phyloP scores from a whole-genome alignment of 2,797 vertebrate species.

The Mus spretus region DNA sequence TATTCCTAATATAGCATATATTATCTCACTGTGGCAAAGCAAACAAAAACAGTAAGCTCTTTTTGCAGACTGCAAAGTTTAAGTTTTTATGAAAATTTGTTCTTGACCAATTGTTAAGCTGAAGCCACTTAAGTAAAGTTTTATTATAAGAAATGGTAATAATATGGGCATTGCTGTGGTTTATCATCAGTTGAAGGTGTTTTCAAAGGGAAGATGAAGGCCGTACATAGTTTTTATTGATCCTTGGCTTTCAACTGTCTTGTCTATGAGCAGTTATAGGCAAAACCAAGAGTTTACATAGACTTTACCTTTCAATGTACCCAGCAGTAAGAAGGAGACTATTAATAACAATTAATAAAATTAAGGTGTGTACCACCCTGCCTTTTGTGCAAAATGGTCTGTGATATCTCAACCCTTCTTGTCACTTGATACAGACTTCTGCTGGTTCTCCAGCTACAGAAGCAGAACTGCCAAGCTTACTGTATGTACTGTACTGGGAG shows the following conservation, averaged over 20 bases:
- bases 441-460: constrained; percentile 40
- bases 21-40: neutral
- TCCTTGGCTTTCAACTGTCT: neutral
- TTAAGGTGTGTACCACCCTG: neutral
- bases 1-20: neutral
- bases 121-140: neutral
- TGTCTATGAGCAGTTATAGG: neutral
- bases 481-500: neutral
- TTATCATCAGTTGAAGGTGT: constrained; percentile 20
- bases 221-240: neutral
- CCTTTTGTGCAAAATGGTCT: neutral
- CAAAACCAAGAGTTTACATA: constrained; percentile 7
- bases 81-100: neutral
- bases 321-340: constrained; percentile 24
- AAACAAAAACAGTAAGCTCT: neutral
- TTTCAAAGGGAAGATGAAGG: neutral
- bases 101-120: neutral
- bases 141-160: neutral
- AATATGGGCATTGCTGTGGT: neutral
- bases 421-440: constrained; percentile 4
- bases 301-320: neutral
- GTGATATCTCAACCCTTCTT: constrained; percentile 49
- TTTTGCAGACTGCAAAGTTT: neutral
- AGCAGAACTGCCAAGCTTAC: neutral
- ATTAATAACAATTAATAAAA: constrained; percentile 29